Evolutionary conservation across 2,888 invertebrate genomes (phyloP), one percentile per base, ranked within the genome.

Genomic region (Agrotis ipsilon): DNA sequence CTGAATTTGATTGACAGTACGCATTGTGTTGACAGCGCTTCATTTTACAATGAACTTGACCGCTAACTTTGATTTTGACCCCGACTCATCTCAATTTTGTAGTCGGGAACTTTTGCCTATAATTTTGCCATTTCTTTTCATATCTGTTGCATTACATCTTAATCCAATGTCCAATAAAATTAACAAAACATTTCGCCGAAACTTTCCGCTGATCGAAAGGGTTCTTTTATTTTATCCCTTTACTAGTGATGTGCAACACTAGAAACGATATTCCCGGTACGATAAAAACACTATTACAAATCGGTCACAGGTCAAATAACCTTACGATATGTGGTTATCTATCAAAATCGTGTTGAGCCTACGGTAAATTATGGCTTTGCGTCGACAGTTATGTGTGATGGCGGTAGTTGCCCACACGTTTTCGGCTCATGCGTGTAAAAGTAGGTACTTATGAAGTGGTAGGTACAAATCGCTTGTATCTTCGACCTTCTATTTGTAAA

Each of bases 331-430:
- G 68, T 77, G 58, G 71, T 72, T 85, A 76, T 83, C 68, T 80
- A 70, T 76, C 67, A 84, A 83, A 85, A 74, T 81, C 79, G 84
- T 76, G 77, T 80, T 55, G 73, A 85, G 76, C 74, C 81, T 84
- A 84, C 86, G 86, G 81, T 84, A 84, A 85, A 83, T 83, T 80
- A 84, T 75, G 62, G 73, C 72, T 79, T 70, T 63, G 84, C 68
- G 63, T 77, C 66, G 75, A 84, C 84, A 84, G 84, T 84, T 85
- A 84, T 78, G 59, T 83, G 49, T 75, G 75, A 78, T 81, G 86
- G 68, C 75, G 71, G 70, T 78, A 76, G 72, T 75, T 85, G 77
- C 63, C 57, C 77, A 78, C 81, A 73, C 82, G 78, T 75, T 78
- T 85, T 81, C 72, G 84, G 76, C 72, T 68, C 75, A 78, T 74